Conservation (phyloP, 2,113 vertebrate species). For the Shinisaurus crocodilurus region DNA sequence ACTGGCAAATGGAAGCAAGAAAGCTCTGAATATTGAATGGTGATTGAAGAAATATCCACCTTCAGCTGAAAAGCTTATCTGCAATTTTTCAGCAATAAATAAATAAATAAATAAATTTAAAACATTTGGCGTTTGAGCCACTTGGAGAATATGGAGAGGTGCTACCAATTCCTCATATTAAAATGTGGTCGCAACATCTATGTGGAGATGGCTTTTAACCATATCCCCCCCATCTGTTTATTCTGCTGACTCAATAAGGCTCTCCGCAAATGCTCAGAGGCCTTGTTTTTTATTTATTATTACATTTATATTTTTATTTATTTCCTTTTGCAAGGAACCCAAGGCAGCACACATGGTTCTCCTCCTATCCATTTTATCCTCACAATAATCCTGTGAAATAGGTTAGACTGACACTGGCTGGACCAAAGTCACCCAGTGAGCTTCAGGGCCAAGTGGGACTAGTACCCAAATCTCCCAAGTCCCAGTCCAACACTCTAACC, state of each 20-base stretch:
- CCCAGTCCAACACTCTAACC: too few relatives aligned
- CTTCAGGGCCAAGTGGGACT: too few relatives aligned
- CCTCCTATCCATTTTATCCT: too few relatives aligned
- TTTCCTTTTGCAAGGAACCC: too few relatives aligned
- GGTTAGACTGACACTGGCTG: too few relatives aligned
- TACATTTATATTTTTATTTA: too few relatives aligned
- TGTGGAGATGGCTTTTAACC: background rate
- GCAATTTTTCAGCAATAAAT: background rate
- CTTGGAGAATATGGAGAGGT: background rate
- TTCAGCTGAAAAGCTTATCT: background rate
- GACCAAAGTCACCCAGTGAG: too few relatives aligned
- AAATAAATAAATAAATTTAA: too few relatives aligned
- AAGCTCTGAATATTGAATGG: background rate
- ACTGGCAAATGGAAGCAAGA: background rate
- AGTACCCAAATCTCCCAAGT: too few relatives aligned
- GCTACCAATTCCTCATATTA: background rate
- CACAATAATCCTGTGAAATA: too few relatives aligned
- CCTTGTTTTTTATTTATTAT: background rate
- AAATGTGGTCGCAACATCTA: background rate
- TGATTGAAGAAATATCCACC: background rate
- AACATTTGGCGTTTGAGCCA: background rate
- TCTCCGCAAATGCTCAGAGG: background rate
- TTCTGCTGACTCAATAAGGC: background rate
- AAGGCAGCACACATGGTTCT: too few relatives aligned
- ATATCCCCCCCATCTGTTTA: background rate